These are phyloP conservation scores for Microcebus murinus DNA, from an alignment of 2,113 vertebrate species.

Conservation along the genomic window DNA sequence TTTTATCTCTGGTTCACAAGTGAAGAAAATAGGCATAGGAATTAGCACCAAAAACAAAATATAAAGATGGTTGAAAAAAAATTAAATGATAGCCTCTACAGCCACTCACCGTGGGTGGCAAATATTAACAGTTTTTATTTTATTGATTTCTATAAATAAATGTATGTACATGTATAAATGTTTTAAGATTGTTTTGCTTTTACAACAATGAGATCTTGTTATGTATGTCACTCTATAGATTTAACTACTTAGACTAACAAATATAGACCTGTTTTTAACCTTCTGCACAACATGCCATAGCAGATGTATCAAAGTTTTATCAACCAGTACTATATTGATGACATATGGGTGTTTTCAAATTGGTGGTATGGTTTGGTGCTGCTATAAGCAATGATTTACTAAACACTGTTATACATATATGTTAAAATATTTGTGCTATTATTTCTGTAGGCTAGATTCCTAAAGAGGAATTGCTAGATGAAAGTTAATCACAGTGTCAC, in stretches of 20 bases:
- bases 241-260: neutral
- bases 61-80: neutral
- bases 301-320: neutral
- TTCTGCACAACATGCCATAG: neutral
- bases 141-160: neutral
- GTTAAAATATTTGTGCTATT: neutral
- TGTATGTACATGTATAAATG: neutral
- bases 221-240: neutral
- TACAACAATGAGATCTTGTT: neutral
- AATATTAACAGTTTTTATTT: neutral
- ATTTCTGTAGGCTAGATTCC: neutral
- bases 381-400: neutral
- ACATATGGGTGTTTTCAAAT: neutral
- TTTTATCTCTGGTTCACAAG: neutral
- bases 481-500: neutral
- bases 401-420: neutral
- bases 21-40: neutral
- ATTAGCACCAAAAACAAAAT: neutral
- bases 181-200: neutral
- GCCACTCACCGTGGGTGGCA: neutral
- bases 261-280: neutral
- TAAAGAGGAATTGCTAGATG: neutral
- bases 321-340: neutral
- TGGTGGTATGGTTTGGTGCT: neutral
- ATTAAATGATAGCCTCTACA: neutral